phyloP scores from a whole-genome alignment of 2,797 vertebrate species.

The Syndactyla subalaris region DNA sequence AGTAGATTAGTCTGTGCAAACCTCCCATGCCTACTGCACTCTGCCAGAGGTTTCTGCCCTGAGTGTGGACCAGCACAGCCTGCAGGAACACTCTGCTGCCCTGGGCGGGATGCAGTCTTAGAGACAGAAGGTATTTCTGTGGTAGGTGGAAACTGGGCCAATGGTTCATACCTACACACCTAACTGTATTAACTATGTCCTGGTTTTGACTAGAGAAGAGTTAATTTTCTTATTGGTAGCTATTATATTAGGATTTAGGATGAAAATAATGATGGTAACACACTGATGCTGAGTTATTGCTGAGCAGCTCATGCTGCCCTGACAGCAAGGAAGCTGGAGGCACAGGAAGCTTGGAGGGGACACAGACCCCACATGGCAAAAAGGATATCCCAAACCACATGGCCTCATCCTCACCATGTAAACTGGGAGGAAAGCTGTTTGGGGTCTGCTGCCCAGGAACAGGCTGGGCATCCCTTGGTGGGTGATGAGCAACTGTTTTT shows the following conservation, averaged over 20 bases:
- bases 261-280: neutral
- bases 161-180: neutral
- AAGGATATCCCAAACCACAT: neutral
- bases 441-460: neutral
- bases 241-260: neutral
- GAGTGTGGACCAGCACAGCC: neutral
- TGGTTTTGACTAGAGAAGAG: neutral
- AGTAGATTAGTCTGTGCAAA: constrained; percentile 4
- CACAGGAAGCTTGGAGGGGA: neutral
- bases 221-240: neutral
- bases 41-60: neutral
- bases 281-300: neutral
- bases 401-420: neutral
- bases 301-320: neutral
- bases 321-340: neutral
- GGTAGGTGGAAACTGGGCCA: neutral
- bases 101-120: neutral
- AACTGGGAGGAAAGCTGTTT: neutral
- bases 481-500: neutral
- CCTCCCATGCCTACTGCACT: neutral
- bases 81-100: neutral
- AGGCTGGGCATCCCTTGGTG: neutral
- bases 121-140: neutral
- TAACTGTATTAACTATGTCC: neutral
- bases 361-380: neutral